Evolutionary conservation across 1,140 invertebrate species (phyloP), one percentile per base, ranked within the genome.

Genomic region (Apis laboriosa): DNA sequence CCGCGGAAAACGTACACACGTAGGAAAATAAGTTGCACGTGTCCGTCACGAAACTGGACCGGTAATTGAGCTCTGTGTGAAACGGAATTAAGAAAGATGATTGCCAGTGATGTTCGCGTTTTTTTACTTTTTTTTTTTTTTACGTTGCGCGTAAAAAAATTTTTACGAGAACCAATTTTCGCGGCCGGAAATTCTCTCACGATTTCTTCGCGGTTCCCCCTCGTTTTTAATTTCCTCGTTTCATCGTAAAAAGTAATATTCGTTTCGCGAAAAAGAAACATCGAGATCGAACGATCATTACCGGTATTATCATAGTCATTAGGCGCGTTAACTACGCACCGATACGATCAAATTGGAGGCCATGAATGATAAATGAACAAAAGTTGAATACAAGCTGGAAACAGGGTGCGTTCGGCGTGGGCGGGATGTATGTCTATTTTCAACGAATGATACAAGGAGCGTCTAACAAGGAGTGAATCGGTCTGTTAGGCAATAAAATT

Each of bases 41-140:
- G 67, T 28, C 53, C 34, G 80, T 77, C 80, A 77, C 80, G 80
- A 83, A 83, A 70, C 34, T 34, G 66, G 51, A 60, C 71, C 68
- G 51, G 53, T 83, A 77, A 72, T 83, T 77, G 76, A 72, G 56
- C 34, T 7, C 9, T 28, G 21, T 34, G 55, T 5, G 80, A 34
- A 78, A 64, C 75, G 55, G 64, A 77, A 82, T 82, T 77, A 77
- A 76, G 80, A 77, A 53, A 77, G 56, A 82, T 82, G 56, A 82
- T 77, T 81, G 56, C 80, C 63, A 24, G 72, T 81, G 55, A 76
- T 63, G 58, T 49, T 63, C 56, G 19, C 58, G 12, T 34, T 43
- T 63, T 75, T 63, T 49, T n/a, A 49, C 56, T 9, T 19, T 9
- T n/a, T 67, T 56, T 78, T 78, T 79, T 66, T 67, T 61, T 66